A percentile compares a stretch with the other conserved stretches of the same genome.
Conservation (phyloP, 2,113 vertebrate species). For the Xiphophorus couchianus region DNA sequence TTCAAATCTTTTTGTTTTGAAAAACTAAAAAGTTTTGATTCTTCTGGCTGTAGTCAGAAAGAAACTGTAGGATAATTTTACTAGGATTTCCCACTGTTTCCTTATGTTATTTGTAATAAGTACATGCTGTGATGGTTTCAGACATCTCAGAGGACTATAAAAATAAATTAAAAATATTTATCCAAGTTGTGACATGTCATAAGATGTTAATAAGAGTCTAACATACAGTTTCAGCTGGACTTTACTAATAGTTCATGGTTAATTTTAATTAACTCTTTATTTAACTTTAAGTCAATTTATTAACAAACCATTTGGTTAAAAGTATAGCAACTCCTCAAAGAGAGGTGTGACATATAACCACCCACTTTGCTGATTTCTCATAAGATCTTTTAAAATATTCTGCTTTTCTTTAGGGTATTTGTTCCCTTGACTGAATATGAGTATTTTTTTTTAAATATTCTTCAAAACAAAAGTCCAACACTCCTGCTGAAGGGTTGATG, state of each 20-base stretch:
- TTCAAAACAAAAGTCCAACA: background rate
- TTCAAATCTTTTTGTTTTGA: too few relatives aligned
- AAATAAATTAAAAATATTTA: background rate
- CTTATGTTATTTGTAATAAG: too few relatives aligned
- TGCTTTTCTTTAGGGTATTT: background rate
- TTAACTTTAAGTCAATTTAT: background rate
- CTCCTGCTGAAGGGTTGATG: background rate
- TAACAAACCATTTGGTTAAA: background rate
- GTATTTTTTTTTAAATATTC: background rate
- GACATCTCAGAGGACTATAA: background rate
- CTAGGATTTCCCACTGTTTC: too few relatives aligned
- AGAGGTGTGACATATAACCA: background rate
- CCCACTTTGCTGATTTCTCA: background rate
- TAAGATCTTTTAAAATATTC: background rate
- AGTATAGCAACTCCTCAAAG: background rate
- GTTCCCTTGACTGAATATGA: too few relatives aligned
- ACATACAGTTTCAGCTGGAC: background rate
- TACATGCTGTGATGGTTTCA: too few relatives aligned
- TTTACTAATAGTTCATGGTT: background rate
- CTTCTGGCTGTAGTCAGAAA: too few relatives aligned
- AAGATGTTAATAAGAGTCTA: background rate
- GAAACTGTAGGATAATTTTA: too few relatives aligned
- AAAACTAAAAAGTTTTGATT: too few relatives aligned
- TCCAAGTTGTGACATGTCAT: background rate
- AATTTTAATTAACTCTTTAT: background rate